These are phyloP conservation scores for Petrocephalus sullivani DNA, from an alignment of 2,797 vertebrate species.

Conservation along the genomic window DNA sequence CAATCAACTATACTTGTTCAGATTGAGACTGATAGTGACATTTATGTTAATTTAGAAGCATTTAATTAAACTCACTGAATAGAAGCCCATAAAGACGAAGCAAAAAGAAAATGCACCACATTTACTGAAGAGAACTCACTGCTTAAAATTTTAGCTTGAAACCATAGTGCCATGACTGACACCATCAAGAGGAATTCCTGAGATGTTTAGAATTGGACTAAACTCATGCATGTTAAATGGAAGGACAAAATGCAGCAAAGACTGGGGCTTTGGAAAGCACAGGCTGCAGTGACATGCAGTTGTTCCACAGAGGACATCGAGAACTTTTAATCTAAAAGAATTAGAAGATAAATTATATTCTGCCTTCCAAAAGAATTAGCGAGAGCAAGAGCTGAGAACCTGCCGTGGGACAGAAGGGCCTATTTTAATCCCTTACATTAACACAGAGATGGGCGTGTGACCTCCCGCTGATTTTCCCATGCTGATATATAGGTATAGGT, in stretches of 20 bases:
- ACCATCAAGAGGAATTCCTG: neutral
- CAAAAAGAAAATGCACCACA: neutral
- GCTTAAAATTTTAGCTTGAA: neutral
- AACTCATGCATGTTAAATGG: neutral
- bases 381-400: neutral
- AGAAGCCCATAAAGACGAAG: neutral
- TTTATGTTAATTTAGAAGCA: neutral
- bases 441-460: neutral
- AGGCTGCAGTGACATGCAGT: neutral
- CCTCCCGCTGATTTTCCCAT: neutral
- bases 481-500: neutral
- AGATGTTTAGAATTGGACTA: neutral
- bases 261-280: constrained; percentile 18
- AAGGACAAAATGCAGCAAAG: neutral
- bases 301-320: neutral
- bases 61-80: neutral
- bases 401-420: neutral
- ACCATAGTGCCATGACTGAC: neutral
- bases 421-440: neutral
- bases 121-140: neutral
- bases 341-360: neutral
- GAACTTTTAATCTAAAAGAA: neutral
- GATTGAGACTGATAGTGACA: neutral
- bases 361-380: neutral
- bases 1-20: neutral